These are phyloP conservation scores for Anthonomus grandis DNA, from an alignment of 1,140 invertebrate genomes.

Conservation along the genomic window DNA sequence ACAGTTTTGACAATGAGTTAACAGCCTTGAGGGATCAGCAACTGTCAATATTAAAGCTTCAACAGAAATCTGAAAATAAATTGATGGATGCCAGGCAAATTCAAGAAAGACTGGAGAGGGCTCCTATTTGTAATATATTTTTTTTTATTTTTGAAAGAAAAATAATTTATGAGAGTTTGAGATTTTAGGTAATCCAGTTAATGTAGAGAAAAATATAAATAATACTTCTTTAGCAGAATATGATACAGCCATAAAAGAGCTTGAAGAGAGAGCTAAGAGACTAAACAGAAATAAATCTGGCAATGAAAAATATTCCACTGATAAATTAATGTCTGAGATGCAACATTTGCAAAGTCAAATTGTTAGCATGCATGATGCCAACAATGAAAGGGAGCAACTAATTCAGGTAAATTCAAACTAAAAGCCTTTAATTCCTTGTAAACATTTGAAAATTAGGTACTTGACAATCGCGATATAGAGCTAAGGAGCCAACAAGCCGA, in stretches of 20 bases:
- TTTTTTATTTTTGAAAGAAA: neutral
- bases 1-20: constrained; percentile 41
- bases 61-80: constrained; percentile 47
- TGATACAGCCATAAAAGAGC: constrained; percentile 34
- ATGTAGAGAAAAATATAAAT: constrained; percentile 25
- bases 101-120: constrained; percentile 37
- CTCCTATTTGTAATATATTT: constrained; percentile 15
- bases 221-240: constrained; percentile 26
- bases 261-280: constrained; percentile 35
- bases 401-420: constrained; percentile 32
- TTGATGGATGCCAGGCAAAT: constrained; percentile 42
- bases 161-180: constrained; percentile 11
- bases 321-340: constrained; percentile 32
- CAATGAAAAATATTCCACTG: constrained; percentile 15
- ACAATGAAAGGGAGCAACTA: constrained; percentile 41
- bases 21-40: constrained; percentile 44
- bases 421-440: too few relatives aligned
- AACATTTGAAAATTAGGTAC: constrained; percentile 32
- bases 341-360: constrained; percentile 42
- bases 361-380: constrained; percentile 36
- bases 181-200: constrained; percentile 21
- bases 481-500: constrained; percentile 43
- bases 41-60: constrained; percentile 38
- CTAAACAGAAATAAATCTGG: constrained; percentile 19
- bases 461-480: constrained; percentile 45